phyloP scores from a whole-genome alignment of 2,797 vertebrate genomes.

The Vultur gryphus region DNA sequence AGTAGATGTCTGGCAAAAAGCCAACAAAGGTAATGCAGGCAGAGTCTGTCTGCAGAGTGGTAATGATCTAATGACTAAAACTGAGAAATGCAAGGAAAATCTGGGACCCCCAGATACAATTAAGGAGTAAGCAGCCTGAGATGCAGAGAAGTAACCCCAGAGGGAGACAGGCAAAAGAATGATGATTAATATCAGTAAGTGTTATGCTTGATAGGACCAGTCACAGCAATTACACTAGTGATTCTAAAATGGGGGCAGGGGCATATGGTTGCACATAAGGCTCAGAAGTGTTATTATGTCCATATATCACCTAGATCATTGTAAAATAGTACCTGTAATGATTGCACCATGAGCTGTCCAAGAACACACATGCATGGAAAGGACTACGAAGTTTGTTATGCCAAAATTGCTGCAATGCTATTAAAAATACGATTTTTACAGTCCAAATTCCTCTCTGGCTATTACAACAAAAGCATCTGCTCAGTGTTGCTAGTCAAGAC shows the following conservation, averaged over 20 bases:
- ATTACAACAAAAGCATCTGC: slow-evolving; percentile 43
- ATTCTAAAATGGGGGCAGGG: neutral
- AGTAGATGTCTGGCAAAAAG: neutral
- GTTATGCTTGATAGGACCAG: neutral
- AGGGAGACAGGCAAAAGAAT: neutral
- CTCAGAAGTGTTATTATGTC: neutral
- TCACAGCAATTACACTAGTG: neutral
- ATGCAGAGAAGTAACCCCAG: neutral
- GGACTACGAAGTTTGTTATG: neutral
- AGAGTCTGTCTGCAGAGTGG: neutral
- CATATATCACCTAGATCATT: neutral
- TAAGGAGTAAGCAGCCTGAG: neutral
- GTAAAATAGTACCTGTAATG: neutral
- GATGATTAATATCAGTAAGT: slow-evolving; percentile 1
- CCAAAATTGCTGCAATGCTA: neutral
- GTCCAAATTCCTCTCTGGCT: slow-evolving; percentile 1
- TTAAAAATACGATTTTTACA: slow-evolving; percentile 24
- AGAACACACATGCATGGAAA: neutral
- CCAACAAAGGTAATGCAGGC: neutral
- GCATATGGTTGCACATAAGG: neutral
- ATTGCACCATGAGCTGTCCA: neutral
- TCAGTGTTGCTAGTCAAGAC: slow-evolving; percentile 13
- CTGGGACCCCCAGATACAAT: neutral
- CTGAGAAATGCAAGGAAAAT: neutral
- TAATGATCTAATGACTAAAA: neutral